Percentiles rank a stretch among this genome's conserved stretches.
These are phyloP conservation scores for Tor tambroides DNA, from an alignment of 2,113 vertebrate species.

Conservation along the genomic window DNA sequence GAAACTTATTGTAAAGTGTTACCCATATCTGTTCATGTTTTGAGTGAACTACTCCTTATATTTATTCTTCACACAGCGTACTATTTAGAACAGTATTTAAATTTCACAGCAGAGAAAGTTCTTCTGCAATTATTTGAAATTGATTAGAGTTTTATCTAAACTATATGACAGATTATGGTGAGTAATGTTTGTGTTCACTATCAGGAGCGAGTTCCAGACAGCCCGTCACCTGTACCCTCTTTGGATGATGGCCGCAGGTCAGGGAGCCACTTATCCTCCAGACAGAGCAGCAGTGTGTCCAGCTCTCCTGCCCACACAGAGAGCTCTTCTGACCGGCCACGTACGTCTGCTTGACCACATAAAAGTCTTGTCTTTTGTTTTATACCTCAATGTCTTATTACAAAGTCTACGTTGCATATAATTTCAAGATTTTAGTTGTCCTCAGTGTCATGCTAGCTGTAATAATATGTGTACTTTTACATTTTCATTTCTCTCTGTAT, in stretches of 20 bases:
- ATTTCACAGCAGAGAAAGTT: neutral
- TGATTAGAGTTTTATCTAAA: neutral
- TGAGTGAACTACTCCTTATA: neutral
- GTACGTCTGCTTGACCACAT: slow-evolving; percentile 73
- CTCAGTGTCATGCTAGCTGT: neutral
- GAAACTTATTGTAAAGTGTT: too few relatives aligned
- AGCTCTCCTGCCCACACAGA: slow-evolving; percentile 93
- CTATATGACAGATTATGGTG: neutral
- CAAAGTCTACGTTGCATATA: neutral
- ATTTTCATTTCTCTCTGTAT: neutral
- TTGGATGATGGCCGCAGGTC: slow-evolving; percentile 93
- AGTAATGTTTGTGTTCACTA: slow-evolving; percentile 6
- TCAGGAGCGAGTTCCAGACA: slow-evolving; percentile 91
- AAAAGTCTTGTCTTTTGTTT: neutral
- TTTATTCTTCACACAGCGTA: neutral
- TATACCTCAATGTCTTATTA: neutral
- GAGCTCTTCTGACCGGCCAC: slow-evolving; percentile 88
- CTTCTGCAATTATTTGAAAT: neutral
- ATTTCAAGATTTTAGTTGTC: neutral
- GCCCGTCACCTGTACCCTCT: slow-evolving; percentile 92
- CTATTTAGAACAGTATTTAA: neutral
- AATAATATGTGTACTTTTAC: slow-evolving; percentile 54
- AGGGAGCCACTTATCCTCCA: slow-evolving; percentile 86
- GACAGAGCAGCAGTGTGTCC: slow-evolving; percentile 94
- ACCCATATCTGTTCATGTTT: neutral